Percentiles rank a stretch among this genome's conserved stretches.
Evolutionary conservation across 2,797 vertebrate genomes (phyloP).

Genomic region (Xenops minutus): DNA sequence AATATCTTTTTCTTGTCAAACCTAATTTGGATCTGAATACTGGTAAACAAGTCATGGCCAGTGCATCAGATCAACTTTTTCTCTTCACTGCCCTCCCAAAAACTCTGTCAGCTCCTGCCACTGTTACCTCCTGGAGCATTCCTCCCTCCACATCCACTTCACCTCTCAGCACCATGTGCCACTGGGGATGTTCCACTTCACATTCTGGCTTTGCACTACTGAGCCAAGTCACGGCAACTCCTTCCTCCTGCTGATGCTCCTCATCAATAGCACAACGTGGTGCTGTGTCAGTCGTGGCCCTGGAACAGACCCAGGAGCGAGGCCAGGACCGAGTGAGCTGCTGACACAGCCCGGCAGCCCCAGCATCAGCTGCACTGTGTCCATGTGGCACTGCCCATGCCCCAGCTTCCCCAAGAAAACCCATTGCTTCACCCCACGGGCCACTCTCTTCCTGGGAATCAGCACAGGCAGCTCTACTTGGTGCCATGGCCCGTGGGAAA

Average conservation of each 20-base stretch:
- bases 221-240: not conserved
- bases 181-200: not conserved
- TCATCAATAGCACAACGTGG: rapidly evolving
- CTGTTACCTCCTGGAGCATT: not conserved
- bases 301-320: rapidly evolving
- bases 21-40: not conserved
- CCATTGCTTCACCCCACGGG: not conserved
- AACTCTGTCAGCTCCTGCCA: not conserved
- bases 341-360: not conserved
- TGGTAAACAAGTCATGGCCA: not conserved
- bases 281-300: not conserved
- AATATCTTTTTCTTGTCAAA: not conserved
- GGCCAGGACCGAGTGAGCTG: rapidly evolving
- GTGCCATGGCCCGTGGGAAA: rapidly evolving
- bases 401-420: not conserved
- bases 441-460: not conserved
- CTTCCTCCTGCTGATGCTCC: not conserved
- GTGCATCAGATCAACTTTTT: not conserved
- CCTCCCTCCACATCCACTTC: not conserved
- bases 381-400: not conserved
- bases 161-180: no score
- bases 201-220: not conserved
- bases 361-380: rapidly evolving
- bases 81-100: not conserved
- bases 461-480: not conserved